Conservation (phyloP, 1,140 invertebrate genomes). For the Eurosta solidaginis region DNA sequence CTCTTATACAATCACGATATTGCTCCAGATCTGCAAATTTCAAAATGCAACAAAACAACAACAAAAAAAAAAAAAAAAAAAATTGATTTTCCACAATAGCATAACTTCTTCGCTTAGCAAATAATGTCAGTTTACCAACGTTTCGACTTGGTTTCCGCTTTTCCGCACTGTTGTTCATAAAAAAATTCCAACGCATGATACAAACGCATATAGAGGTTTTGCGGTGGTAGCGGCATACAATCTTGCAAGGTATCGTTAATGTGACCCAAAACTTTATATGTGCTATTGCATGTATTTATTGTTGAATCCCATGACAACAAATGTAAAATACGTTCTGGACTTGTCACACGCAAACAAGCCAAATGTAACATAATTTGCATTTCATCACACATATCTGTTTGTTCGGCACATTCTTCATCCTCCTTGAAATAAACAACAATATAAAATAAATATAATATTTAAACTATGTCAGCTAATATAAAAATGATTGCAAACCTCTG, state of each 20-base stretch:
- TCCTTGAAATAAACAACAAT: neutral
- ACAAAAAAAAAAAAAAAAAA: too few relatives aligned
- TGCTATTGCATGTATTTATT: slow-evolving; percentile 39
- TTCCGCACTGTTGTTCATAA: slow-evolving; percentile 41
- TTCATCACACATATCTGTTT: slow-evolving; percentile 43
- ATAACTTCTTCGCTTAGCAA: neutral
- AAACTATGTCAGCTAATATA: neutral
- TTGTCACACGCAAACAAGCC: slow-evolving; percentile 49
- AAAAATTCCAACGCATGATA: slow-evolving; percentile 42
- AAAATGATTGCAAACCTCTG: neutral
- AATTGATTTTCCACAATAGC: neutral
- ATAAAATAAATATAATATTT: slow-evolving; percentile 1
- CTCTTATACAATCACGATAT: slow-evolving; percentile 44
- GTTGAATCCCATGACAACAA: slow-evolving; percentile 44
- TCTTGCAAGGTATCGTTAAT: slow-evolving; percentile 37
- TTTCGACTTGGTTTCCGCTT: slow-evolving; percentile 38
- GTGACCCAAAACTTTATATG: slow-evolving; percentile 41
- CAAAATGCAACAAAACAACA: too few relatives aligned
- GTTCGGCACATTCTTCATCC: slow-evolving; percentile 15
- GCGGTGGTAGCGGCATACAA: slow-evolving; percentile 38
- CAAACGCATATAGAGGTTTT: slow-evolving; percentile 49
- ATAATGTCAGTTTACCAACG: slow-evolving; percentile 33
- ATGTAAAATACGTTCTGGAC: slow-evolving; percentile 53
- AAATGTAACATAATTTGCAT: slow-evolving; percentile 51
- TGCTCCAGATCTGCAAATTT: slow-evolving; percentile 36